Percentiles rank a stretch among this genome's conserved stretches.
Evolutionary conservation across 2,888 invertebrate species (phyloP).

Genomic region (Acronicta alni): DNA sequence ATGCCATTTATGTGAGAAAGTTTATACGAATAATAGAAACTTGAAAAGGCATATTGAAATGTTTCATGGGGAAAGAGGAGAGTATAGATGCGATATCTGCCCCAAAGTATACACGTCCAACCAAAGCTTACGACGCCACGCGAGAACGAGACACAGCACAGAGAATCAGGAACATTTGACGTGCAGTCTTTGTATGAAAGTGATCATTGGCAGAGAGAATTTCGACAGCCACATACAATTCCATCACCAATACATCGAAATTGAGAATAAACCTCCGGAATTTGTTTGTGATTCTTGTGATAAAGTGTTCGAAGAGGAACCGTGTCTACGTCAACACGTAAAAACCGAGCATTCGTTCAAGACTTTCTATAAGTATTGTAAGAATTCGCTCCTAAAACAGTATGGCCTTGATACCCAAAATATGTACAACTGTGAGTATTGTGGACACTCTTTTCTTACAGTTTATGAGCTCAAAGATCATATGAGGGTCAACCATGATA

Average conservation of each 20-base stretch:
- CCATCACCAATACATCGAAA: constrained; percentile 37
- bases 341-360: constrained; percentile 76
- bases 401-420: constrained; percentile 36
- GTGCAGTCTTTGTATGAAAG: constrained; percentile 60
- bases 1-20: constrained; percentile 73
- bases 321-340: constrained; percentile 69
- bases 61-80: constrained; percentile 71
- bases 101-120: constrained; percentile 79
- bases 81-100: constrained; percentile 74
- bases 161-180: constrained; percentile 56
- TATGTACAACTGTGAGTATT: constrained; percentile 74
- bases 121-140: constrained; percentile 74
- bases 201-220: constrained; percentile 58
- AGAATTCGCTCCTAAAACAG: constrained; percentile 64
- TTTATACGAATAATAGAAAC: constrained; percentile 73
- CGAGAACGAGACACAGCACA: constrained; percentile 62
- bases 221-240: constrained; percentile 59
- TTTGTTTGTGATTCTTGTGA: constrained; percentile 68
- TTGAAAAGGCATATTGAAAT: constrained; percentile 76
- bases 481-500: constrained; percentile 71
- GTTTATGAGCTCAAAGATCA: constrained; percentile 77
- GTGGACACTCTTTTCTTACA: constrained; percentile 62
- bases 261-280: constrained; percentile 28
- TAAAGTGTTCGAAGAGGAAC: constrained; percentile 66
- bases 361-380: constrained; percentile 77